phyloP scores from a whole-genome alignment of 2,797 vertebrate genomes.

The Tachyglossus aculeatus region DNA sequence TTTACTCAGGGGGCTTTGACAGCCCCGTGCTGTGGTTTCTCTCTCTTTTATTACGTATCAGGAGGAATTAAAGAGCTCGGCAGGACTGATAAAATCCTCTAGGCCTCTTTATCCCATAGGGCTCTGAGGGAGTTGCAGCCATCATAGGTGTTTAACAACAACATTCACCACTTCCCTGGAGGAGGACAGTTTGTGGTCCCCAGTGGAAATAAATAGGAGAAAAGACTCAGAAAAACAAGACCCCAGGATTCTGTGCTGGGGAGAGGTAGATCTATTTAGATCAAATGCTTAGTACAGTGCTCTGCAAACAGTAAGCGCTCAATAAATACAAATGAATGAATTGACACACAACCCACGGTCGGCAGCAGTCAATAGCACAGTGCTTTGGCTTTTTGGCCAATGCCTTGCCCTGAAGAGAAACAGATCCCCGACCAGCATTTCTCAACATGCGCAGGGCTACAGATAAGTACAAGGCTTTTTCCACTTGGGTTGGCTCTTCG shows the following conservation, averaged over 20 bases:
- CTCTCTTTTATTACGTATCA: no score
- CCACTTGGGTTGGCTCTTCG: slow-evolving; percentile 3
- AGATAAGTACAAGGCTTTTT: slow-evolving; percentile 2
- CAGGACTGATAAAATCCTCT: no score
- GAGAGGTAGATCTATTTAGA: not conserved
- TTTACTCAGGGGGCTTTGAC: no score
- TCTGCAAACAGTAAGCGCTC: no score
- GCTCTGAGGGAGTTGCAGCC: no score
- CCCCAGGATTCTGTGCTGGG: not conserved
- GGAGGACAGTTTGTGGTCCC: not conserved
- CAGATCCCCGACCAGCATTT: slow-evolving; percentile 4
- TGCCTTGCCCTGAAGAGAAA: slow-evolving; percentile 12
- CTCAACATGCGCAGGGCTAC: slow-evolving; percentile 12
- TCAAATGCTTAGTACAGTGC: no score
- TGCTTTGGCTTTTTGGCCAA: not conserved
- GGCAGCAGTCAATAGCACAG: not conserved
- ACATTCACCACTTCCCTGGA: slow-evolving; percentile 7
- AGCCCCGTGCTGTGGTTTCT: no score
- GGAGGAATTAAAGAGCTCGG: no score
- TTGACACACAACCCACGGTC: not conserved
- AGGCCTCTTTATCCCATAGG: no score
- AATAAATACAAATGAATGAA: no score
- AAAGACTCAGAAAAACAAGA: not conserved
- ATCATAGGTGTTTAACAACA: no score
- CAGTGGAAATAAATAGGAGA: slow-evolving; percentile 3